Conservation (phyloP, 2,113 vertebrate genomes). For the Tenrec ecaudatus region DNA sequence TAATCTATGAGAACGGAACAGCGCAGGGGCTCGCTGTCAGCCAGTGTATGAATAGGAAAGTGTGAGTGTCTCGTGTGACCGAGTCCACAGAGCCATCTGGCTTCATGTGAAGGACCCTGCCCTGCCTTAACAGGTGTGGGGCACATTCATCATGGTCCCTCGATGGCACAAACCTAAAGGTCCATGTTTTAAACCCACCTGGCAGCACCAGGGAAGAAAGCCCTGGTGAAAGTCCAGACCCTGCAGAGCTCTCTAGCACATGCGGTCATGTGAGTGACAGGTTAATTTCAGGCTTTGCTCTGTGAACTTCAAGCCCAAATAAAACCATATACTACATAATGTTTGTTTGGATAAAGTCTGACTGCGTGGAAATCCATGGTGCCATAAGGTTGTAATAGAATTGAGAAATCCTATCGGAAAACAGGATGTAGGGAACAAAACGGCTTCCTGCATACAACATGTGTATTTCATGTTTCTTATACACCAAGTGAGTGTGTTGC, state of each 20-base stretch:
- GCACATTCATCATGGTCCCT: neutral
- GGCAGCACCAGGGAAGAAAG: neutral
- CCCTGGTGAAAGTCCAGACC: neutral
- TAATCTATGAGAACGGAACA: neutral
- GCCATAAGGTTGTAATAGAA: neutral
- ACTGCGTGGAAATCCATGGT: neutral
- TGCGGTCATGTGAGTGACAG: neutral
- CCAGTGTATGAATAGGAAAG: neutral
- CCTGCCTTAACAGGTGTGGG: neutral
- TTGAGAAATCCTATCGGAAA: neutral
- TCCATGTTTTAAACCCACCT: neutral
- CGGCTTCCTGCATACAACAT: neutral
- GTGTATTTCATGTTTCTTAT: neutral
- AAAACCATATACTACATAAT: neutral
- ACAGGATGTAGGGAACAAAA: neutral
- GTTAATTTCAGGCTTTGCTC: neutral
- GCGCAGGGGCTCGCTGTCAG: neutral
- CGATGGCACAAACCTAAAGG: neutral
- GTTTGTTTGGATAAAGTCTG: neutral
- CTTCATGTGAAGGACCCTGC: neutral
- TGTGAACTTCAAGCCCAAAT: neutral
- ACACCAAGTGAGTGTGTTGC: neutral
- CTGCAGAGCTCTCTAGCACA: neutral
- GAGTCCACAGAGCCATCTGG: neutral
- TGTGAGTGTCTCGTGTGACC: neutral